Percentiles rank a stretch among this genome's conserved stretches.
Evolutionary conservation across 2,113 vertebrate genomes (phyloP).

Genomic region (Sinocyclocheilus grahami): DNA sequence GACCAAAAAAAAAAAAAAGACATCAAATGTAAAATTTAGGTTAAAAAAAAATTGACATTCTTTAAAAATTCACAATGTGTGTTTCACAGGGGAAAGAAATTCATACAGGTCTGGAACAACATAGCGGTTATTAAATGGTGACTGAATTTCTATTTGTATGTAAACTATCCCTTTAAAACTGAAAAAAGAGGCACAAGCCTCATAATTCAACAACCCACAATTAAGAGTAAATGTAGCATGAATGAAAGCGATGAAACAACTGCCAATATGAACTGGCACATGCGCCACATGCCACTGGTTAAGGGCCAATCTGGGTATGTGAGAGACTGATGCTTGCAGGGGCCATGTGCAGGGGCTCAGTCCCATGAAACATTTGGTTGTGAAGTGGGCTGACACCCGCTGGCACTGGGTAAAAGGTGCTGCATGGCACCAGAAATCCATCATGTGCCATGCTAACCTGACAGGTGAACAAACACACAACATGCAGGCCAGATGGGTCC

Average conservation of each 20-base stretch:
- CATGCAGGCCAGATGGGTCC: conserved; percentile 38
- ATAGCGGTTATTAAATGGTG: neutral
- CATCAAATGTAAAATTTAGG: neutral
- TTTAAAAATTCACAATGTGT: no score
- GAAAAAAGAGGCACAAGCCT: neutral
- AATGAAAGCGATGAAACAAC: neutral
- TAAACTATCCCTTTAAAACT: neutral
- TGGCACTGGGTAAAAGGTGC: conserved; percentile 18
- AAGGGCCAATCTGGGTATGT: neutral
- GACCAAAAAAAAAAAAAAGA: neutral
- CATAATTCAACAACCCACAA: neutral
- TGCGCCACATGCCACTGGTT: conserved; percentile 3
- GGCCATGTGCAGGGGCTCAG: neutral
- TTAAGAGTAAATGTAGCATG: neutral
- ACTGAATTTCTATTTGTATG: neutral
- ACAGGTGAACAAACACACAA: conserved; percentile 40
- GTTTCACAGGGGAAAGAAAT: no score
- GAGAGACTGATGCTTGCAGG: conserved; percentile 14
- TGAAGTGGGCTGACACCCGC: neutral
- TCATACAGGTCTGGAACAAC: no score
- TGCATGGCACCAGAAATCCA: neutral
- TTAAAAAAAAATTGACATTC: no score
- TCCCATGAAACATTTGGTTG: neutral
- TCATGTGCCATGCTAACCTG: conserved; percentile 36
- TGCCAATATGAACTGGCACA: neutral